Base-by-base conservation (phyloP, 2,113 vertebrate species). In the Myiopsitta monachus region DNA sequence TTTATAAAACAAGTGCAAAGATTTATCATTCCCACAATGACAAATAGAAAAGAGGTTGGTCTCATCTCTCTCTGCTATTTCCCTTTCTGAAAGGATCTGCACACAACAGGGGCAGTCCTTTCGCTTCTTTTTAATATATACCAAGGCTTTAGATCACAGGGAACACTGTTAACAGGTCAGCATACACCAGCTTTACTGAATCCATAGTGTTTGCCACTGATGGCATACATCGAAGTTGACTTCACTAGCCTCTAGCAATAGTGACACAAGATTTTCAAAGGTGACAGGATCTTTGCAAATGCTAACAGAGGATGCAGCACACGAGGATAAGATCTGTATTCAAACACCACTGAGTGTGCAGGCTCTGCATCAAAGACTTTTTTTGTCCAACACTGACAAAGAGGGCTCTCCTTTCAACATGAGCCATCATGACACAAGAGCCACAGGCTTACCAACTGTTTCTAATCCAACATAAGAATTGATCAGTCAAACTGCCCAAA, bases 311-410 rank as follows among this genome's bases (percentile, higher is more conserved):
- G 18, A 49, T 54, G 47, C 28, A 59, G 39, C 51, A 79, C 16
- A 36, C 11, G 11, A 72, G 43, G 16, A 26, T 14, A 41, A 74
- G 21, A 41, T 41, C 39, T 43, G 18, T 61, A 78, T 41, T 85
- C 26, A 67, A 36, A 59, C 21, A 0, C 0, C 21, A 0, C 0
- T 10, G 36, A 69, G 7, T 9, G 5, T 33, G 30, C 76, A 83
- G 76, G 46, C 9, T 33, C 26, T 41, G 15, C 17, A 31, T 49
- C 41, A 46, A 47, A 90, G n/a, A 43, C 12, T 10, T 27, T 15
- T 21, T 62, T 90, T 33, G 72, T 54, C 51, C 49, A 62, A 52
- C 23, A 51, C 43, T 55, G 22, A 67, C 38, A 30, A 28, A 77
- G 27, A 75, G 68, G 6, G 43, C 10, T 30, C 12, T 38, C 33